phyloP scores from a whole-genome alignment of 2,113 vertebrate species.

The Alethe diademata region DNA sequence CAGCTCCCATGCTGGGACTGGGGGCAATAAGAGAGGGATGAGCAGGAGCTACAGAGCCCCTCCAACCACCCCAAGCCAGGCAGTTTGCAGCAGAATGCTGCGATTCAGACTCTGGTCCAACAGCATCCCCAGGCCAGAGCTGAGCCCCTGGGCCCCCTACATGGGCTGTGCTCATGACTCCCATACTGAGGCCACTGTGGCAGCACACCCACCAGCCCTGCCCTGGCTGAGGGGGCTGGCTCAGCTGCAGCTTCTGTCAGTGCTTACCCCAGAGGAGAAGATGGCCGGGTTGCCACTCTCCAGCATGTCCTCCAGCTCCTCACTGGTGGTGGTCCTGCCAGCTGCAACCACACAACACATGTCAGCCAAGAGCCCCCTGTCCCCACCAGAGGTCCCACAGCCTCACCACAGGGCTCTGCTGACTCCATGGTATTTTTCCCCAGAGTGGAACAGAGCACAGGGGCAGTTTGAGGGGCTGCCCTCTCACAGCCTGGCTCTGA shows the following conservation, averaged over 20 bases:
- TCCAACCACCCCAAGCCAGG: neutral
- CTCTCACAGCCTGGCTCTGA: neutral
- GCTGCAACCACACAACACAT: constrained; percentile 70
- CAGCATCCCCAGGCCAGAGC: neutral
- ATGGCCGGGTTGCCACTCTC: constrained; percentile 95
- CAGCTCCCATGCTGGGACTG: neutral
- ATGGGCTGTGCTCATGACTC: neutral
- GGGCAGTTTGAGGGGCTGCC: neutral
- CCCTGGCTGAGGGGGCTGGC: neutral
- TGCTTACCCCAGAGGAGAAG: constrained; percentile 92
- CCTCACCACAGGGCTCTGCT: neutral
- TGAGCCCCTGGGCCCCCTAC: neutral
- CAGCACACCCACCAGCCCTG: accelerated
- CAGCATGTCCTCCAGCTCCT: constrained; percentile 96
- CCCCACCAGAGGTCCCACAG: neutral
- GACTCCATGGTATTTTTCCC: neutral
- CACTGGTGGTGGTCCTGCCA: constrained; percentile 93
- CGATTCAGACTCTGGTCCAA: neutral
- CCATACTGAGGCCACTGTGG: accelerated
- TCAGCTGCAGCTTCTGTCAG: neutral
- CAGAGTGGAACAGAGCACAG: accelerated
- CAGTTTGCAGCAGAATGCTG: neutral
- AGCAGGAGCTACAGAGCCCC: neutral
- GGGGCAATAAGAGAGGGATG: neutral
- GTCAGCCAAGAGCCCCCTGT: neutral